phyloP scores from a whole-genome alignment of 2,888 invertebrate genomes.

The Heliconius erato region DNA sequence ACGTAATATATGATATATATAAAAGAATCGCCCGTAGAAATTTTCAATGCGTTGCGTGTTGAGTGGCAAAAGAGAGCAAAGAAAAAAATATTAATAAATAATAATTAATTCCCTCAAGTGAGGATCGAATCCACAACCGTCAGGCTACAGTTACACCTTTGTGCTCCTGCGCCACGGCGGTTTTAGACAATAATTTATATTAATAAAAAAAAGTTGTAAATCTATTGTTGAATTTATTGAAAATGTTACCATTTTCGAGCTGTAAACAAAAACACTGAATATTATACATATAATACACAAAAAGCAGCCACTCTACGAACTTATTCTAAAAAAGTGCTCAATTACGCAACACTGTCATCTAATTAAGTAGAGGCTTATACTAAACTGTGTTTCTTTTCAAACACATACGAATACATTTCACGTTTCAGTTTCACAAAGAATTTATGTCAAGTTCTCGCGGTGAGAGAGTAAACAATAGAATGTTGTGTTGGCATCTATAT shows the following conservation, averaged over 20 bases:
- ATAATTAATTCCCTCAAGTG: too few species aligned
- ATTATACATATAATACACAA: not conserved
- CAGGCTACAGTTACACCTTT: too few species aligned
- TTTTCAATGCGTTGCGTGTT: too few species aligned
- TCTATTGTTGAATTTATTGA: too few species aligned
- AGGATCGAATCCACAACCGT: too few species aligned
- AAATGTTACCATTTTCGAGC: not conserved
- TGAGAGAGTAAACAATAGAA: constrained; percentile 33
- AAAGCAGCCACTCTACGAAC: not conserved
- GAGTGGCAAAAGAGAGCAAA: too few species aligned
- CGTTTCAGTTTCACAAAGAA: constrained; percentile 63
- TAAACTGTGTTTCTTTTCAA: constrained; percentile 20
- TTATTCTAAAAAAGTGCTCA: not conserved
- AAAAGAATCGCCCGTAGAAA: too few species aligned
- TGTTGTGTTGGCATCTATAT: not conserved
- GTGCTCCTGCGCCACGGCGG: too few species aligned
- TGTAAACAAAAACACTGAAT: not conserved
- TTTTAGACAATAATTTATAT: too few species aligned
- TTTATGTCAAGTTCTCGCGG: constrained; percentile 63
- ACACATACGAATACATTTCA: constrained; percentile 37
- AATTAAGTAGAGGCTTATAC: constrained; percentile 12
- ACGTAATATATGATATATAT: too few species aligned
- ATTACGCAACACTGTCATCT: constrained; percentile 6
- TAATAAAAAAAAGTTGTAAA: too few species aligned
- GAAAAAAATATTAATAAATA: too few species aligned